phyloP scores from a whole-genome alignment of 53 echinoderm and acorn worm species.

The Hippasteria phrygiana region DNA sequence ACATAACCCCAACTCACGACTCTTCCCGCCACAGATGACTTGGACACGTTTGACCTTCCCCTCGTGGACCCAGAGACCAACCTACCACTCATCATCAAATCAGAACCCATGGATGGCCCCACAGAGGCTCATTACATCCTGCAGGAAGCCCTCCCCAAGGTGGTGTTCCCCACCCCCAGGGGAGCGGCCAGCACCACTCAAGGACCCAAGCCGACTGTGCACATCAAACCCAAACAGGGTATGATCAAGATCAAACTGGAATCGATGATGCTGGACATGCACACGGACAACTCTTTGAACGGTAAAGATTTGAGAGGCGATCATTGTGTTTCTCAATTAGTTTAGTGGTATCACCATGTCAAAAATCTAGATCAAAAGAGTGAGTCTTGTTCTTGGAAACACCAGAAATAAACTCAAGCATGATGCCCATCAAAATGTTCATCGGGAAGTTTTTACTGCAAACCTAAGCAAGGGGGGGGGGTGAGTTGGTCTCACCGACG shows the following conservation, averaged over 20 bases:
- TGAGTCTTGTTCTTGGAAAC: too few species aligned
- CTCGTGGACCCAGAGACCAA: slow-evolving; percentile 72
- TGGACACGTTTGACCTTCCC: slow-evolving; percentile 71
- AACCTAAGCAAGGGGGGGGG: too few species aligned
- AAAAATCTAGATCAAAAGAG: too few species aligned
- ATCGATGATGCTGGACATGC: slow-evolving; percentile 70
- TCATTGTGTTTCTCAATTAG: too few species aligned
- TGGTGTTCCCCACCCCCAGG: slow-evolving; percentile 43
- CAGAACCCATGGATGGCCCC: slow-evolving; percentile 36
- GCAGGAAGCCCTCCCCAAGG: slow-evolving; percentile 29
- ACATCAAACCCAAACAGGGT: slow-evolving; percentile 42
- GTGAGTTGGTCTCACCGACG: too few species aligned
- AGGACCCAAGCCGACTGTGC: background rate
- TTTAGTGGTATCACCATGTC: too few species aligned
- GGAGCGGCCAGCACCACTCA: background rate
- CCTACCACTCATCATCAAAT: slow-evolving; percentile 48
- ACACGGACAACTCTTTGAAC: slow-evolving; percentile 37
- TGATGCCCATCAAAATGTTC: too few species aligned
- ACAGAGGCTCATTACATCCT: slow-evolving; percentile 49
- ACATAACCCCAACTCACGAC: too few species aligned
- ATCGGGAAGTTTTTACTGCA: too few species aligned
- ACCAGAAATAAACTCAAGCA: too few species aligned
- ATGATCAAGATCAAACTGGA: slow-evolving; percentile 80
- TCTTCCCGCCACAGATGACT: slow-evolving; percentile 67
- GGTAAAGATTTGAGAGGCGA: too few species aligned